Percentiles rank a stretch among this genome's conserved stretches.
Conservation (phyloP, 2,888 invertebrate species). For the Drosophila silvestris region DNA sequence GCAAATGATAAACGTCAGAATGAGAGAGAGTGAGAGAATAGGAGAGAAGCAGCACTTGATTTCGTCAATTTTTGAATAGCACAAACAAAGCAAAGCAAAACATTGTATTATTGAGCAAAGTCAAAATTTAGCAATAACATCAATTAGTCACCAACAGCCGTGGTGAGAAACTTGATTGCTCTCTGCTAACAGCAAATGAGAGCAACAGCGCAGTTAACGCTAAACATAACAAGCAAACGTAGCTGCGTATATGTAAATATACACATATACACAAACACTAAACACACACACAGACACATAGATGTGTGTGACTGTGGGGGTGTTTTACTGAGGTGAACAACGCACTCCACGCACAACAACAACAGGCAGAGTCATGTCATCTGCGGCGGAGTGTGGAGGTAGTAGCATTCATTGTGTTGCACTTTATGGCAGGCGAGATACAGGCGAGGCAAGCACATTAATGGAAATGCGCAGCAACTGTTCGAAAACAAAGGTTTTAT, state of each 20-base stretch:
- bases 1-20: conserved; percentile 1
- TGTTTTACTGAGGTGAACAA: conserved; percentile 55
- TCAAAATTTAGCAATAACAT: conserved; percentile 48
- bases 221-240: conserved; percentile 4
- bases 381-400: conserved; percentile 7
- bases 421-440: conserved; percentile 25
- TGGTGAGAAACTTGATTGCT: conserved; percentile 41
- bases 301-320: conserved; percentile 39
- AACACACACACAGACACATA: not conserved
- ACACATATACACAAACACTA: not conserved
- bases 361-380: conserved; percentile 16
- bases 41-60: conserved; percentile 19
- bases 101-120: conserved; percentile 35
- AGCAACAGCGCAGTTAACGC: conserved; percentile 28
- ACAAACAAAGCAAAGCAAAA: conserved; percentile 39
- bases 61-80: conserved; percentile 38
- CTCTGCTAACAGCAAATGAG: conserved; percentile 42
- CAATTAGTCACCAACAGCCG: conserved; percentile 50
- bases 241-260: conserved; percentile 7
- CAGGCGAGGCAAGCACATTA: conserved; percentile 14
- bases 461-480: conserved; percentile 39
- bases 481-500: conserved; percentile 17
- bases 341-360: conserved; percentile 43
- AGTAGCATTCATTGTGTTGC: conserved; percentile 25
- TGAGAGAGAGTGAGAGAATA: conserved; percentile 2